Percentiles rank a stretch among this genome's conserved stretches.
phyloP scores from a whole-genome alignment of 2,888 invertebrate species.

The Cerastoderma edule region DNA sequence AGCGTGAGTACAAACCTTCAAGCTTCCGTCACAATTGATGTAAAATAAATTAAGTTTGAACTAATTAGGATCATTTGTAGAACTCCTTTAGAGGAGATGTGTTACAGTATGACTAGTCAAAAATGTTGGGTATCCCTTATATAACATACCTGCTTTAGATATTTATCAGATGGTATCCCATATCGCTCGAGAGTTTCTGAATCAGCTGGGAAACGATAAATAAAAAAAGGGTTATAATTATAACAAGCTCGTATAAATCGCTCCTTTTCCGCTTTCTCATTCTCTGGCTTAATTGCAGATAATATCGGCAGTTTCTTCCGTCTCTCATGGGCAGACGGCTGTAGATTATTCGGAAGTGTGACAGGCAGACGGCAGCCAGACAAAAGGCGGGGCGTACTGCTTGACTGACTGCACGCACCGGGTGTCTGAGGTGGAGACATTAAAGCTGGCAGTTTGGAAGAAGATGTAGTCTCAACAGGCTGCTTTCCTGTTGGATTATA shows the following conservation, averaged over 20 bases:
- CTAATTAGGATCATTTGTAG: too few relatives aligned
- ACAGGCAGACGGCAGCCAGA: constrained; percentile 48
- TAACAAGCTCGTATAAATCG: constrained; percentile 76
- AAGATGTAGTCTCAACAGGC: constrained; percentile 32
- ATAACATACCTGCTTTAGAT: constrained; percentile 72
- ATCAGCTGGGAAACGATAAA: constrained; percentile 73
- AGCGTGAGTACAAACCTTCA: too few relatives aligned
- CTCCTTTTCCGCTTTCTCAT: constrained; percentile 78
- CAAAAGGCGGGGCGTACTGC: constrained; percentile 41
- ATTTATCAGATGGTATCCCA: constrained; percentile 72
- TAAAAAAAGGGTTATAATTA: constrained; percentile 79
- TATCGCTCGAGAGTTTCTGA: constrained; percentile 68
- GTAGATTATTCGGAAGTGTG: constrained; percentile 50
- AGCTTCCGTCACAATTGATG: too few relatives aligned
- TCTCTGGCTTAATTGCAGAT: constrained; percentile 77
- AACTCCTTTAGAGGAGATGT: too few relatives aligned
- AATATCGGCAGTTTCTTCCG: constrained; percentile 73
- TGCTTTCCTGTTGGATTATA: constrained; percentile 16
- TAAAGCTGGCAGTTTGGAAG: constrained; percentile 52
- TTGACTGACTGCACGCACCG: constrained; percentile 25
- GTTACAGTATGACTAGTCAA: too few relatives aligned
- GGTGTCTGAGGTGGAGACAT: constrained; percentile 44
- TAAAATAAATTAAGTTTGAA: too few relatives aligned
- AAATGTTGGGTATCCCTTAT: too few relatives aligned
- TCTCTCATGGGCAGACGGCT: constrained; percentile 64